A percentile compares a stretch with the other conserved stretches of the same genome.
These are phyloP conservation scores for Hirudo medicinalis DNA, from an alignment of 1,140 invertebrate species.

Conservation along the genomic window DNA sequence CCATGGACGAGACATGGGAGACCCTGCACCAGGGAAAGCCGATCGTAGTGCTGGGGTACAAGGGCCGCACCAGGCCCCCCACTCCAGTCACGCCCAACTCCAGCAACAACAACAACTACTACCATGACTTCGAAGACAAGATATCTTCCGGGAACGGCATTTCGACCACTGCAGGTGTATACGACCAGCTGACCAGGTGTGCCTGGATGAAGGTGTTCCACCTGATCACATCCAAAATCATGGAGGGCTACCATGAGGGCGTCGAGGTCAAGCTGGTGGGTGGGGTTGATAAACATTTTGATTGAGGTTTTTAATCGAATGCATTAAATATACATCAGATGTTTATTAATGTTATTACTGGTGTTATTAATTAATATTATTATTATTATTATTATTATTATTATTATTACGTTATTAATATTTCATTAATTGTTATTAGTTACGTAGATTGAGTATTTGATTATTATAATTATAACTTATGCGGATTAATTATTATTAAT, in stretches of 20 bases:
- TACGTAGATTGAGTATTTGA: too few species aligned
- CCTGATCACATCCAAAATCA: constrained; percentile 14
- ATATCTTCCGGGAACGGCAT: background rate
- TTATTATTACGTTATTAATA: too few species aligned
- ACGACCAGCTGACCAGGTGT: background rate
- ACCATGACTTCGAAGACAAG: background rate
- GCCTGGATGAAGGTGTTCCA: constrained; percentile 12
- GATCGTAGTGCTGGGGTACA: background rate
- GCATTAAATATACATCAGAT: too few species aligned
- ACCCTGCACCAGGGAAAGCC: background rate
- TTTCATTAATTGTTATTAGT: too few species aligned
- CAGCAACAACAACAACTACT: background rate
- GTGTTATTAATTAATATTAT: too few species aligned
- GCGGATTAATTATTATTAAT: too few species aligned
- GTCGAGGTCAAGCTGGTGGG: too few species aligned
- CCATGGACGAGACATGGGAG: constrained; percentile 14
- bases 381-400: too few species aligned
- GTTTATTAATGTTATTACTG: too few species aligned
- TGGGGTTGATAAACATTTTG: too few species aligned
- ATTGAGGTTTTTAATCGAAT: too few species aligned
- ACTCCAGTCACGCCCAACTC: background rate
- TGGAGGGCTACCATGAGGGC: constrained; percentile 1
- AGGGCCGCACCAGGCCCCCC: background rate
- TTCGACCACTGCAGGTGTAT: background rate
- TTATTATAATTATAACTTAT: too few species aligned